Evolutionary conservation across 1,140 invertebrate genomes (phyloP).

Genomic region (Zaprionus davidi): DNA sequence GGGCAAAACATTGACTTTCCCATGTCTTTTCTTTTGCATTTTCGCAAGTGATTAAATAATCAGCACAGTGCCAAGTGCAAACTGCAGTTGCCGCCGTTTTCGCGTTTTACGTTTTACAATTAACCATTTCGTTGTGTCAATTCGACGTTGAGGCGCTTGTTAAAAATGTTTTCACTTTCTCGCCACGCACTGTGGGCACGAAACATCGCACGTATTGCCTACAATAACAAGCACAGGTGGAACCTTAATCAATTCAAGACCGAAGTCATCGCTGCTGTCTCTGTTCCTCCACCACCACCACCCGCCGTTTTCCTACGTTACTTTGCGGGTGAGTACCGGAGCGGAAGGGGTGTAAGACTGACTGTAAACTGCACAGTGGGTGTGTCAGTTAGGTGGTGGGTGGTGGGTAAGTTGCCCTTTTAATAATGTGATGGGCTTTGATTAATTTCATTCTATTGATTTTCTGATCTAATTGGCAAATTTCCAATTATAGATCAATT

Average conservation of each 20-base stretch:
- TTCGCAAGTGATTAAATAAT: conserved; percentile 67
- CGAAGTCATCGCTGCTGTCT: conserved; percentile 26
- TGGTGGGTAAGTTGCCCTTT: not conserved
- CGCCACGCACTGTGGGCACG: conserved; percentile 73
- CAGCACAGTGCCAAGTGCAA: conserved; percentile 51
- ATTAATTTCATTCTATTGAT: conserved; percentile 32
- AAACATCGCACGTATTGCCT: conserved; percentile 61
- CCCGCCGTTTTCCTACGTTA: conserved; percentile 23
- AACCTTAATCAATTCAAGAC: conserved; percentile 34
- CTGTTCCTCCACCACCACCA: conserved; percentile 38
- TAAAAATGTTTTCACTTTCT: conserved; percentile 77
- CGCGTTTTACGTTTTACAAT: conserved; percentile 35
- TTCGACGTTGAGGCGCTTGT: conserved; percentile 26
- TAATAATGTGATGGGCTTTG: not conserved
- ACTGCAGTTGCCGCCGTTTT: conserved; percentile 29
- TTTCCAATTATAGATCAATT: conserved; percentile 63
- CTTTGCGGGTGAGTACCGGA: conserved; percentile 62
- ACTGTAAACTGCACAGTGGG: conserved; percentile 24
- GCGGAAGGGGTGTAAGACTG: not conserved
- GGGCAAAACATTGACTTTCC: conserved; percentile 66
- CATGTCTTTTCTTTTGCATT: conserved; percentile 19
- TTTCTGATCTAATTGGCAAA: conserved; percentile 60
- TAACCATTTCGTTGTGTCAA: conserved; percentile 48
- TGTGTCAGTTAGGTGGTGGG: conserved; percentile 4
- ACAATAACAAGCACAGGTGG: conserved; percentile 31